Evolutionary conservation across 1,140 invertebrate species (phyloP), one percentile per base, ranked within the genome.

Genomic region (Agrilus planipennis): DNA sequence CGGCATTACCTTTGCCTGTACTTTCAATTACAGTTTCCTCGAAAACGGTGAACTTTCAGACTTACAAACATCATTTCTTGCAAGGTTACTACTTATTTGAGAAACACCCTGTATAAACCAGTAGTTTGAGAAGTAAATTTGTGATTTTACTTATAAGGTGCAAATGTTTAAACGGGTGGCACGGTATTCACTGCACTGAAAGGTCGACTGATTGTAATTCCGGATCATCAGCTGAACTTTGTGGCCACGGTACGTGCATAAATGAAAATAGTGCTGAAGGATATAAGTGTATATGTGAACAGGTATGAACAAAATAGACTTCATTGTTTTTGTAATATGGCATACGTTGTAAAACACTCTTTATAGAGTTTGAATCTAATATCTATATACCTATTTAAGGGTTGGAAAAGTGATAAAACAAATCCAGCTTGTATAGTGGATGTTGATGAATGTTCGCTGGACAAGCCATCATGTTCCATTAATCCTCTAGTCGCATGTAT

Each of bases 211-310:
- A 81, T 51, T 96, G 92, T 55, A 72, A 66, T 5, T 65, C 69
- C 2, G 74, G 75, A 10, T 77, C 81, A 17, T 71, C 70, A 14
- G 60, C 63, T 30, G 81, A 86, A 58, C 68, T 94, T 5, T 97
- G 92, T 59, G 90, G 85, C 0, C 79, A 92, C 53, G 92, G 91
- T 2, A 75, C 75, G 6, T 94, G 90, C 55, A 57, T 92, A 1
- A 69, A 75, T 28, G 71, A 72, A 45, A 63, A 59, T 2, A 70
- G 70, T 30, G 70, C 71, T 28, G 54, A 62, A 1, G 77, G 81
- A 1, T 82, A 81, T 45, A 77, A 72, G 10, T 89, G 86, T 54
- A 65, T 88, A 29, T 89, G 86, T 53, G 72, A 88, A 46, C 73
- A 79, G 65, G 79, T 81, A 66, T n/a, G 6, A 34, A 34, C 4